These are phyloP conservation scores for Andrena marginata DNA, from an alignment of 2,888 invertebrate species.

Conservation along the genomic window DNA sequence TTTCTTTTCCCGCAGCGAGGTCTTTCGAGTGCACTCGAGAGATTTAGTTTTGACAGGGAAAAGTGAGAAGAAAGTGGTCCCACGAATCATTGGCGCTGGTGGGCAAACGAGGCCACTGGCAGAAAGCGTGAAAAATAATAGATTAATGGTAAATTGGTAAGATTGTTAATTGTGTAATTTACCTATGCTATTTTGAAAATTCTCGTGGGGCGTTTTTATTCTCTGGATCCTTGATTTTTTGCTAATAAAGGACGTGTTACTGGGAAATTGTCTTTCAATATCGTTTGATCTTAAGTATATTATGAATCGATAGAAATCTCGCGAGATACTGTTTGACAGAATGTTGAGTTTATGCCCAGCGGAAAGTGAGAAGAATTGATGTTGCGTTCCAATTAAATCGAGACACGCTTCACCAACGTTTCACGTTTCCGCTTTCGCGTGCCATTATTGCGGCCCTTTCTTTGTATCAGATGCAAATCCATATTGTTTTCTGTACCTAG, in stretches of 20 bases:
- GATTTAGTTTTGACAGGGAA: not conserved
- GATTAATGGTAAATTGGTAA: not conserved
- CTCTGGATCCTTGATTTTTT: too few relatives aligned
- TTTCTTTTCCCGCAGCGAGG: conserved; percentile 12
- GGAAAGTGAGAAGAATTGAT: not conserved
- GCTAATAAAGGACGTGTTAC: too few relatives aligned
- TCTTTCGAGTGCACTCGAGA: not conserved
- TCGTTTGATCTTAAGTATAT: not conserved
- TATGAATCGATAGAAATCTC: not conserved
- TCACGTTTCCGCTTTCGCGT: not conserved
- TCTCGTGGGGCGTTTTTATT: too few relatives aligned
- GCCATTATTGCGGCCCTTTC: not conserved
- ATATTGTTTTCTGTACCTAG: not conserved
- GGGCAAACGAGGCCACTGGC: not conserved
- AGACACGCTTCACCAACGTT: not conserved
- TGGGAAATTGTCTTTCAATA: too few relatives aligned
- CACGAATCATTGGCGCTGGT: not conserved
- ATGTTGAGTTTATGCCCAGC: not conserved
- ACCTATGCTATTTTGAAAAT: not conserved
- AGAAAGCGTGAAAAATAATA: not conserved
- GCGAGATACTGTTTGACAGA: not conserved
- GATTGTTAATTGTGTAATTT: not conserved
- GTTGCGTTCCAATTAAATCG: not conserved
- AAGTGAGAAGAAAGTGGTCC: not conserved
- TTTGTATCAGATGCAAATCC: not conserved